Conservation (phyloP, 2,113 vertebrate genomes). For the Platichthys flesus region DNA sequence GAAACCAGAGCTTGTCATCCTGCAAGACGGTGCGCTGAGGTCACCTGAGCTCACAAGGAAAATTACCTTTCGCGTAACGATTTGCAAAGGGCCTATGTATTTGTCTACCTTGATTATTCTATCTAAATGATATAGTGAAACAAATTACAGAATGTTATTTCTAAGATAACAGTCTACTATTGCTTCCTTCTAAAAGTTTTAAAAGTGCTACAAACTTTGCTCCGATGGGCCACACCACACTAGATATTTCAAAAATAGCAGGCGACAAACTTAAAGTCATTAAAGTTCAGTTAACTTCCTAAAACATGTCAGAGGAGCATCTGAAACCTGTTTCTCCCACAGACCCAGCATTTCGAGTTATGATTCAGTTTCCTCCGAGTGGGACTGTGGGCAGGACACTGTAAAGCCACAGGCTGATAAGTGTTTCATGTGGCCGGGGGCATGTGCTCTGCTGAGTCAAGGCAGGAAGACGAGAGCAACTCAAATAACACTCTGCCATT, state of each 20-base stretch:
- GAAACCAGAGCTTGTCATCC: conserved; percentile 36
- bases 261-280: neutral
- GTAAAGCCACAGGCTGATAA: conserved; percentile 70
- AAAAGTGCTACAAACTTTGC: neutral
- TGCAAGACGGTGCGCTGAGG: conserved; percentile 3
- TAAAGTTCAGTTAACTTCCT: neutral
- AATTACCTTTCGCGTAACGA: neutral
- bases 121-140: neutral
- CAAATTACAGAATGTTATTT: neutral
- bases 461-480: conserved; percentile 62
- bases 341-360: conserved; percentile 46
- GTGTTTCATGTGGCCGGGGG: conserved; percentile 74
- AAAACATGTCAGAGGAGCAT: neutral
- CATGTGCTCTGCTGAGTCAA: conserved; percentile 76
- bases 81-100: neutral
- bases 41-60: conserved; percentile 8
- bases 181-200: neutral
- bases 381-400: conserved; percentile 73
- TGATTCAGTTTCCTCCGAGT: conserved; percentile 81
- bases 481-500: conserved; percentile 66
- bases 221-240: neutral
- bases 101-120: too few species aligned
- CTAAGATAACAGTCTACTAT: neutral
- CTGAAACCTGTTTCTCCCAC: conserved; percentile 23
- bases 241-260: neutral